Conservation (phyloP, 2,888 invertebrate species). For the Neoitamus cyanurus region DNA sequence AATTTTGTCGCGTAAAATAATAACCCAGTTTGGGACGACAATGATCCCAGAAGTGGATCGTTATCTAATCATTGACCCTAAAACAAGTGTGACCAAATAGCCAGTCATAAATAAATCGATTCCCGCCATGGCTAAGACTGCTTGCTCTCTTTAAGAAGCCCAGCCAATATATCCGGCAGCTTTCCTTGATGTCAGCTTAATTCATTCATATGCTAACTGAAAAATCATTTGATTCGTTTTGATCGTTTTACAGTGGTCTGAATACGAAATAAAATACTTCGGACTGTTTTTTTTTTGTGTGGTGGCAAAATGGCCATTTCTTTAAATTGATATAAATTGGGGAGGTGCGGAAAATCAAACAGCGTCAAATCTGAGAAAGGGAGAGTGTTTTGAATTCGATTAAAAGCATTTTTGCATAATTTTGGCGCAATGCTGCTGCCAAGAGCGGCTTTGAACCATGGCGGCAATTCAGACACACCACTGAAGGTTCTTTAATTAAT, state of each 20-base stretch:
- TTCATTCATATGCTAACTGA: slow-evolving; percentile 8
- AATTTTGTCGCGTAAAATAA: not conserved
- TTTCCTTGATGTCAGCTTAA: slow-evolving; percentile 18
- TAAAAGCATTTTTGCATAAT: slow-evolving; percentile 29
- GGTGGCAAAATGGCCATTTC: not conserved
- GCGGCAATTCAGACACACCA: not conserved
- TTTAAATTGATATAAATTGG: not conserved
- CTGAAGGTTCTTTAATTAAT: slow-evolving; percentile 33
- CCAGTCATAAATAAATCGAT: not conserved
- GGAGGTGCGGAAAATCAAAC: not conserved
- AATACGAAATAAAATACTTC: not conserved
- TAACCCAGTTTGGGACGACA: not conserved
- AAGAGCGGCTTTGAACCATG: not conserved
- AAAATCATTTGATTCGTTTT: not conserved
- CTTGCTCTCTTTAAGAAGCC: not conserved
- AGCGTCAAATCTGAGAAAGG: not conserved
- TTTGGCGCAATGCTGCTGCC: slow-evolving; percentile 1
- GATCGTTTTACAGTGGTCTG: not conserved
- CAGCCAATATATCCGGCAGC: not conserved
- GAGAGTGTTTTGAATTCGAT: slow-evolving; percentile 13
- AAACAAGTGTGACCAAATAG: slow-evolving; percentile 16
- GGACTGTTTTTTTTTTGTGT: not conserved
- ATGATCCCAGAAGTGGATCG: not conserved
- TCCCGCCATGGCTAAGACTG: not conserved
- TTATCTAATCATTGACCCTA: slow-evolving; percentile 21